Base-by-base conservation (phyloP, 2,888 invertebrate species). In the Netelia fuscicornis region DNA sequence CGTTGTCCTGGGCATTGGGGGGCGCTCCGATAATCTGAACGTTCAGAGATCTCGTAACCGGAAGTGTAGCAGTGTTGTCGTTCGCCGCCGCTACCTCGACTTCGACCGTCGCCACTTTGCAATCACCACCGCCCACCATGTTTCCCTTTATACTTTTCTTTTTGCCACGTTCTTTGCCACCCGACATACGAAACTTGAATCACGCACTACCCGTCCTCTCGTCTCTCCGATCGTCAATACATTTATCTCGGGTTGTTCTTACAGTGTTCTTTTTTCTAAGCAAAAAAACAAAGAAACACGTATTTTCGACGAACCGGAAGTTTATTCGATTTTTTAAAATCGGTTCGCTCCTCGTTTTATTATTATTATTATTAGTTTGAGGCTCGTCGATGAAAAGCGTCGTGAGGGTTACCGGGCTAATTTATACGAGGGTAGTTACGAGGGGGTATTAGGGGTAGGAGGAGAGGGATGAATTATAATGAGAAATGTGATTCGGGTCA, bases 71-170 rank as follows among this genome's bases (percentile, higher is more conserved):
- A 96, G 97, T 97, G 93, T 98, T 97, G 95, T 97, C 97, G 88
- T 93, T 93, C 42, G 93, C 92, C 74, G 94, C 94, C 90, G 97
- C 96, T 88, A 97, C 95, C 94, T 98, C 98, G 92, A 97, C 96
- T 94, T 98, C 97, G 91, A 98, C 98, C 84, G 98, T 98, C 90
- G 98, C 97, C 94, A 98, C 97, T 95, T 97, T 98, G 94, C 97
- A 97, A 95, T 98, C 97, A 93, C 95, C 95, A 93, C 96, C 96
- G 94, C 96, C 96, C 90, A 95, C 95, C 95, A 96, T 96, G 81
- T 83, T 81, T n/a, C 48, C 30, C 20, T 62, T 58, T 58, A 58
- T 42, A 48, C 25, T 23, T 48, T 42, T 71, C 44, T 48, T 48
- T 56, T 44, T 64, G 5, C 20, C 23, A 64, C 48, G 52, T 64